phyloP scores from a whole-genome alignment of 2,113 vertebrate species.

The Todiramphus chloris region DNA sequence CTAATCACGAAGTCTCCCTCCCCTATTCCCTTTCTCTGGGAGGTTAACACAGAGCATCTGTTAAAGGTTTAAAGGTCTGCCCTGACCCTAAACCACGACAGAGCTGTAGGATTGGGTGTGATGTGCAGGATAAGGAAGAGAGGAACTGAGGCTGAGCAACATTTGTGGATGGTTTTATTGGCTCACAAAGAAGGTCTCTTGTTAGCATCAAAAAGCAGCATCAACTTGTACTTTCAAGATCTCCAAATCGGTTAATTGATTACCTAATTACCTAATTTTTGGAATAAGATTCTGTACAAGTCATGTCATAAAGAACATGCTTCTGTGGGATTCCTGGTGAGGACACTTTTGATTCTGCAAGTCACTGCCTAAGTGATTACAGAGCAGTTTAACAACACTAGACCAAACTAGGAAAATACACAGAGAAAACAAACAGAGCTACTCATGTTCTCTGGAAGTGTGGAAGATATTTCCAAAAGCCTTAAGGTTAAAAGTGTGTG shows the following conservation, averaged over 20 bases:
- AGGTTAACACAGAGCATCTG: too few relatives aligned
- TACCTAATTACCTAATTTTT: background rate
- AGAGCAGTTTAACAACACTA: background rate
- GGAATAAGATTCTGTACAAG: background rate
- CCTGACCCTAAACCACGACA: too few relatives aligned
- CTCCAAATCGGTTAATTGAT: background rate
- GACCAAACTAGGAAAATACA: background rate
- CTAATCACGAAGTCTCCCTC: too few relatives aligned
- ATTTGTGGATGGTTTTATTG: background rate
- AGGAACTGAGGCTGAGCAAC: background rate
- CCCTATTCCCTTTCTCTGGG: too few relatives aligned
- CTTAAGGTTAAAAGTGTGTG: background rate
- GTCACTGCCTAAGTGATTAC: background rate
- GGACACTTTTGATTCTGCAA: rapidly evolving
- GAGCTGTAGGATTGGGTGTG: background rate
- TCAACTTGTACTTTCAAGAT: background rate
- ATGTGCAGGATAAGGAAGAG: background rate
- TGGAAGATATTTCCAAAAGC: background rate
- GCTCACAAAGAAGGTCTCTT: background rate
- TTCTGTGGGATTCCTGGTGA: background rate
- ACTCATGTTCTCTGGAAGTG: background rate
- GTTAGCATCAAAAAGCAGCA: background rate
- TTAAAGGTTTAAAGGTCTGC: too few relatives aligned
- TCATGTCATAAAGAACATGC: rapidly evolving
- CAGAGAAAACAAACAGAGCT: background rate